Conservation (phyloP, 2,888 invertebrate genomes). For the Conops quadrifasciatus region DNA sequence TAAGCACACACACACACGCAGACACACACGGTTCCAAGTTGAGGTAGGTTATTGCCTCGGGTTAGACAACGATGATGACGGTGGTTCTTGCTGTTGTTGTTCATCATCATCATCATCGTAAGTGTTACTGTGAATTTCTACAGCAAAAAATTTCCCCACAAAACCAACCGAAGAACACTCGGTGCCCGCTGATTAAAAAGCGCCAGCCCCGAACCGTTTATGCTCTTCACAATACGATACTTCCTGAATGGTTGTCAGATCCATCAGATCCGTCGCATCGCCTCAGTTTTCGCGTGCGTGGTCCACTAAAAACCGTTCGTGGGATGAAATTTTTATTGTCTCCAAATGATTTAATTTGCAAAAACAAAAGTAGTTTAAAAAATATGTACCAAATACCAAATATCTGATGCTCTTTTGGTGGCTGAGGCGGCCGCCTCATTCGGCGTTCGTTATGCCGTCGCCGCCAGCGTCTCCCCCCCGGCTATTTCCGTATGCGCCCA, state of each 20-base stretch:
- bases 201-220: no score
- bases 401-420: not conserved
- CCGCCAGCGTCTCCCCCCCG: constrained; percentile 5
- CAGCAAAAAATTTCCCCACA: no score
- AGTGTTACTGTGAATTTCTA: no score
- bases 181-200: not conserved
- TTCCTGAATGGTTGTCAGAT: not conserved
- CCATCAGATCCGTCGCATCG: not conserved
- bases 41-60: no score
- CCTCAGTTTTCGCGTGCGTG: not conserved
- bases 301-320: not conserved
- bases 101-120: no score
- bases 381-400: not conserved
- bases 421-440: not conserved
- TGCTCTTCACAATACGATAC: not conserved
- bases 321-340: not conserved
- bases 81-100: no score
- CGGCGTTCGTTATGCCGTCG: not conserved
- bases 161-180: no score
- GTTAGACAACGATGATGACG: not conserved
- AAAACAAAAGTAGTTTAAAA: not conserved
- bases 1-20: no score
- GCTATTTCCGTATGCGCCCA: not conserved
- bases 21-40: no score
- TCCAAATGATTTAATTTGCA: constrained; percentile 1